Evolutionary conservation across 2,888 invertebrate species (phyloP).

Genomic region (Leistus spinibarbis): DNA sequence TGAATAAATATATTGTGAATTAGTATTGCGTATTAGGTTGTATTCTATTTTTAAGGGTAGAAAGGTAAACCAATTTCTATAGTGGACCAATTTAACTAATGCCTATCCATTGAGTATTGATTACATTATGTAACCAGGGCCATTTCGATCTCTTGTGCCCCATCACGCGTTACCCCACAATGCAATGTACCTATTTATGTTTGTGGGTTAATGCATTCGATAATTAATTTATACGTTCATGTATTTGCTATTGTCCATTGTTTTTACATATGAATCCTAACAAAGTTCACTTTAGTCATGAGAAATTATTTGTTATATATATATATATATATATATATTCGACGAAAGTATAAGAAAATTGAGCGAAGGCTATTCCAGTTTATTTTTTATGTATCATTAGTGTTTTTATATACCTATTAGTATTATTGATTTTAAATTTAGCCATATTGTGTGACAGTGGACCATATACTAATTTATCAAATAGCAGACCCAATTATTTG

Average conservation of each 20-base stretch:
- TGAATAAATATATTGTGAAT: too few species aligned
- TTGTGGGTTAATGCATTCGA: not conserved
- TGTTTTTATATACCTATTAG: too few species aligned
- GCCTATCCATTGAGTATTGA: not conserved
- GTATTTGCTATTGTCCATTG: not conserved
- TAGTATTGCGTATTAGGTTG: not conserved
- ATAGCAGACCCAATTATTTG: conserved; percentile 31
- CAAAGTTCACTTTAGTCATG: too few species aligned
- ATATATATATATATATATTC: not conserved
- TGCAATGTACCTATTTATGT: not conserved
- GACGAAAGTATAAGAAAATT: too few species aligned
- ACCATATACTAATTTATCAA: conserved; percentile 19
- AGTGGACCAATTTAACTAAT: not conserved
- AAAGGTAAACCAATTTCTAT: not conserved
- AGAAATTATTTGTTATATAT: not conserved
- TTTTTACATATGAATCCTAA: too few species aligned
- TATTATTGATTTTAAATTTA: not conserved
- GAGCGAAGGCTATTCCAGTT: not conserved
- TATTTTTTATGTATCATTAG: not conserved
- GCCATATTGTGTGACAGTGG: not conserved
- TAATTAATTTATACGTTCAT: not conserved
- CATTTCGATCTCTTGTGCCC: too few species aligned
- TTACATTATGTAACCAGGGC: not conserved
- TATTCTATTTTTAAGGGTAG: not conserved
- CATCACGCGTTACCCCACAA: not conserved